Evolutionary conservation across 2,888 invertebrate genomes (phyloP), one percentile per base, ranked within the genome.

Genomic region (Eristalinus aeneus): DNA sequence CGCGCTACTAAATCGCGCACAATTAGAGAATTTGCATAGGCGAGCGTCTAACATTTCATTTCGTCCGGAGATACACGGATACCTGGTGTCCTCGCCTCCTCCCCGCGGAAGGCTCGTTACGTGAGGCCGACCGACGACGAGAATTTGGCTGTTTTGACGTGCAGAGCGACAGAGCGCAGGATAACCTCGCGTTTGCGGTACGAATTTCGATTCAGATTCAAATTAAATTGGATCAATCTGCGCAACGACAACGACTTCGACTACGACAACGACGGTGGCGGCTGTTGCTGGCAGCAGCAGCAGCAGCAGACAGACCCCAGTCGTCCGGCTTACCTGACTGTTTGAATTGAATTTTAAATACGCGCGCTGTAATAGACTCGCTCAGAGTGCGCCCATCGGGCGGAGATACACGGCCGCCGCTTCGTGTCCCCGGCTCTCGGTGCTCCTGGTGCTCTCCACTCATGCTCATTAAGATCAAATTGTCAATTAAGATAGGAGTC

Each of bases 1-100:
- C 82, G 85, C 86, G 86, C 86, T 65, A 86, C 86, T 86, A 86
- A 87, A 79, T 87, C 87, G 87, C 82, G 87, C 72, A 83, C 87
- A 87, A 87, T 87, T 87, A 83, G 83, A 83, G 87, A 83, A 87
- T 87, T 83, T 87, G 87, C 87, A 87, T 87, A 83, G 87, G 78
- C 78, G 72, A 87, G 83, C 78, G 87, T 87, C 87, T 78, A 87
- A 87, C 87, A 87, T 87, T 87, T 87, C 83, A 83, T 87, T 87
- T 83, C 68, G 78, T 79, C 16, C 65, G 56, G 63, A 76, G 73
- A 73, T 82, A 86, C 81, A 69, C 58, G 67, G 58, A 63, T 75
- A 60, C 53, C 53, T 63, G 23, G 22, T 46, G 71, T 36, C 31
- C 2, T 27, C 27, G 27, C 5, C 27, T 2, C 5, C 27, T 22